Percentiles rank a stretch among this genome's conserved stretches.
These are phyloP conservation scores for Unio delphinus DNA, from an alignment of 2,888 invertebrate genomes.

Conservation along the genomic window DNA sequence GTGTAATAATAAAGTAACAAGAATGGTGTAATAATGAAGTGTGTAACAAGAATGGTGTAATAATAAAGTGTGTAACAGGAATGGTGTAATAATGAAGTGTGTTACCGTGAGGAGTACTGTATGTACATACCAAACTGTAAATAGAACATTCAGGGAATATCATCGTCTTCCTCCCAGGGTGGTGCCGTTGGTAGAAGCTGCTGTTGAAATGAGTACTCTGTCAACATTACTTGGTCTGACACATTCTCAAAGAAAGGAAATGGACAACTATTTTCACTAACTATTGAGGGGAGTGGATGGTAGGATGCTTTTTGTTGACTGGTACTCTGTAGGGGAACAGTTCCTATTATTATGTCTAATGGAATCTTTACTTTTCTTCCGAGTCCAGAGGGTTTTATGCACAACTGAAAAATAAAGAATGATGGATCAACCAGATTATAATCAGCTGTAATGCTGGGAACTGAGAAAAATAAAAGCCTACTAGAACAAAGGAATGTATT, in stretches of 20 bases:
- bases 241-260: constrained; percentile 56
- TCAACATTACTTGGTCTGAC: constrained; percentile 54
- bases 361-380: constrained; percentile 63
- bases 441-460: no score
- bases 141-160: constrained; percentile 55
- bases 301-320: constrained; percentile 53
- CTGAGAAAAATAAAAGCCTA: no score
- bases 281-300: constrained; percentile 59
- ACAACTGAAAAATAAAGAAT: constrained; percentile 44
- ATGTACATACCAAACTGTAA: no score
- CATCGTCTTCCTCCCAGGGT: constrained; percentile 64
- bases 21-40: no score
- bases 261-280: constrained; percentile 49
- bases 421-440: no score
- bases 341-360: constrained; percentile 63
- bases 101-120: no score
- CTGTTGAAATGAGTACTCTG: constrained; percentile 54
- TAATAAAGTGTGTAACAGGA: no score
- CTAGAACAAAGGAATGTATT: no score
- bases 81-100: no score
- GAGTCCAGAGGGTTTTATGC: constrained; percentile 62
- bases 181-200: constrained; percentile 63
- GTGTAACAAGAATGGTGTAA: no score
- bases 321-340: constrained; percentile 50
- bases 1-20: no score